Percentiles rank a stretch among this genome's conserved stretches.
Conservation (phyloP, 92 coral and sea anemone species). For the Scolanthus callimorphus region DNA sequence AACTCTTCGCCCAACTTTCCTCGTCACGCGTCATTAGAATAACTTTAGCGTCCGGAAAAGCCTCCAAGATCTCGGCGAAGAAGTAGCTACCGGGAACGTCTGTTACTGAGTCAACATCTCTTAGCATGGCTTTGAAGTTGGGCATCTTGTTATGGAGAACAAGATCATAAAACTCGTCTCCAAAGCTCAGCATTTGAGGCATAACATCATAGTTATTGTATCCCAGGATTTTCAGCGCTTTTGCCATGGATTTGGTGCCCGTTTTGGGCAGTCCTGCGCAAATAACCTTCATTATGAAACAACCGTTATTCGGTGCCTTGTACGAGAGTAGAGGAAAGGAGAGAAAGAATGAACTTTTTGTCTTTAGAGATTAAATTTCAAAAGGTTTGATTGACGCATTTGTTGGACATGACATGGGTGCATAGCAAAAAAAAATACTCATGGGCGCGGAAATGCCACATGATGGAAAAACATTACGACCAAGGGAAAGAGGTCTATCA, state of each 20-base stretch:
- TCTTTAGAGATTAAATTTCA: too few relatives aligned
- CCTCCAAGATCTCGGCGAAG: slow-evolving; percentile 26
- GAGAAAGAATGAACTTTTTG: too few relatives aligned
- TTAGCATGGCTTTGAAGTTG: slow-evolving; percentile 23
- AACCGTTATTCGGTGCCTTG: too few relatives aligned
- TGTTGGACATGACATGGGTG: too few relatives aligned
- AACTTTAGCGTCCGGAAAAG: slow-evolving; percentile 34
- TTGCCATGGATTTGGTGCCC: slow-evolving; percentile 35
- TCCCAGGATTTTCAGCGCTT: slow-evolving; percentile 25
- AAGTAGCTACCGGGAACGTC: slow-evolving; percentile 18
- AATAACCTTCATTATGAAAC: too few relatives aligned
- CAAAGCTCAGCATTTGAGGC: slow-evolving; percentile 13
- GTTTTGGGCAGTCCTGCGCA: slow-evolving; percentile 49
- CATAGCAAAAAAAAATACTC: too few relatives aligned
- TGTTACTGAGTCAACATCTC: slow-evolving; percentile 23
- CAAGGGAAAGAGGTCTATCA: too few relatives aligned
- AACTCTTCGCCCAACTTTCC: too few relatives aligned
- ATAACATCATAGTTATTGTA: slow-evolving; percentile 18
- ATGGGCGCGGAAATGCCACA: too few relatives aligned
- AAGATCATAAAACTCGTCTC: slow-evolving; percentile 13
- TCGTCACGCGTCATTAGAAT: slow-evolving; percentile 30
- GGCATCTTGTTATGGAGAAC: slow-evolving; percentile 3
- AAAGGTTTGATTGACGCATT: too few relatives aligned
- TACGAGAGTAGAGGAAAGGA: too few relatives aligned
- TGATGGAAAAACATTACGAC: too few relatives aligned